phyloP scores from a whole-genome alignment of 2,113 vertebrate species.

The Sapayoa aenigma region DNA sequence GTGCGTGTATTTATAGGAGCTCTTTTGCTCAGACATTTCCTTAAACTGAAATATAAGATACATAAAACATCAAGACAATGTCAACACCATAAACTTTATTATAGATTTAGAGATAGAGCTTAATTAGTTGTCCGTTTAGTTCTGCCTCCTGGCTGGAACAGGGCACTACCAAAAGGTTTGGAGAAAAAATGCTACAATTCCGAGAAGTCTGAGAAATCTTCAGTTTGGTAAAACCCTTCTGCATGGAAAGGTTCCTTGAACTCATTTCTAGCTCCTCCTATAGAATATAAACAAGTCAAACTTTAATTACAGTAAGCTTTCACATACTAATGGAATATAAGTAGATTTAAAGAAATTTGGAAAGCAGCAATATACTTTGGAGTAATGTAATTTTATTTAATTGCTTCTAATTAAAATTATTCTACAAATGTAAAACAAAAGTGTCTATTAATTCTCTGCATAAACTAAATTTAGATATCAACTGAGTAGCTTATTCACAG shows the following conservation, averaged over 20 bases:
- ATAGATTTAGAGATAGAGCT: not conserved
- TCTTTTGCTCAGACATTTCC: not conserved
- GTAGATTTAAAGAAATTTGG: not conserved
- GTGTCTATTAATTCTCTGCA: constrained; percentile 37
- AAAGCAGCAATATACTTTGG: constrained; percentile 42
- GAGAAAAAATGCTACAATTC: not conserved
- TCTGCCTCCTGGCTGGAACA: not conserved
- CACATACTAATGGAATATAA: not conserved
- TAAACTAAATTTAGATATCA: constrained; percentile 43
- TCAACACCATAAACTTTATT: not conserved
- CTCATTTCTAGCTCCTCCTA: not conserved
- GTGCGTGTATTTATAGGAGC: not conserved
- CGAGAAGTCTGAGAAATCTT: not conserved
- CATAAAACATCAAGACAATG: not conserved
- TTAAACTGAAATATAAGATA: not conserved
- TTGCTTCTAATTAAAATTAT: constrained; percentile 47
- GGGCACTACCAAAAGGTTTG: not conserved
- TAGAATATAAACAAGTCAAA: not conserved
- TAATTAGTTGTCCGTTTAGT: not conserved
- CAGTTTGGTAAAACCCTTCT: not conserved
- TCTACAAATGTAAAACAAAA: constrained; percentile 38
- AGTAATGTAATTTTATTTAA: constrained; percentile 36
- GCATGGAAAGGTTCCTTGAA: not conserved
- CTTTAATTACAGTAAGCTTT: not conserved
- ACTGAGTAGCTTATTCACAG: constrained; percentile 28